Conservation (phyloP, 2,797 vertebrate genomes). For the Amphiprion clarkii region DNA sequence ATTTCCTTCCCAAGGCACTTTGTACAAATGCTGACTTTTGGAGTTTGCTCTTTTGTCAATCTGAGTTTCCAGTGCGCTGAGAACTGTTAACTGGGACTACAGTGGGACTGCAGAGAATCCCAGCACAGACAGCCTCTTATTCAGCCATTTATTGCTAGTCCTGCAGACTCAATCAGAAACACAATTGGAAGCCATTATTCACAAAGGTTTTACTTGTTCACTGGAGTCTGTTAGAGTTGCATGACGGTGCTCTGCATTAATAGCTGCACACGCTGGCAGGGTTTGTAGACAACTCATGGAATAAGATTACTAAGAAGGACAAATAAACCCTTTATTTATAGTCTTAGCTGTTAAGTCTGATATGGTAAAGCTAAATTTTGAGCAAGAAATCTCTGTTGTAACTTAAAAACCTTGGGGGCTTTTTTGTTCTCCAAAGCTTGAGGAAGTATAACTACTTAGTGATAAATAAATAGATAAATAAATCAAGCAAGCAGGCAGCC, state of each 20-base stretch:
- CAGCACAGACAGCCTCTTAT: constrained; percentile 21
- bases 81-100: constrained; percentile 12
- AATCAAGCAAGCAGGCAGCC: constrained; percentile 23
- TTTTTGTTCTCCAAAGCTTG: not conserved
- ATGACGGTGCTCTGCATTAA: constrained; percentile 3
- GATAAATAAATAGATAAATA: constrained; percentile 36
- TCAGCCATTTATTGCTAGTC: constrained; percentile 39
- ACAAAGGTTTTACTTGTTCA: constrained; percentile 43
- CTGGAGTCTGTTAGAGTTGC: constrained; percentile 28
- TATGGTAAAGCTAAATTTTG: not conserved
- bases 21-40: constrained; percentile 57
- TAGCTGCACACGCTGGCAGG: constrained; percentile 23
- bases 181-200: constrained; percentile 46
- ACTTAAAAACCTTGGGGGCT: not conserved
- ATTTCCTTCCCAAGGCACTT: constrained; percentile 43
- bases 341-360: not conserved
- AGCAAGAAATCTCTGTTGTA: not conserved
- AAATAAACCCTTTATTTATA: not conserved
- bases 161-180: constrained; percentile 29
- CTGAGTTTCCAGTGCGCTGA: constrained; percentile 30
- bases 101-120: not conserved
- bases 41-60: constrained; percentile 62
- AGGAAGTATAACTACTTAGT: constrained; percentile 23
- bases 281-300: constrained; percentile 4
- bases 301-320: constrained; percentile 7